Conservation (phyloP, 2,888 invertebrate species). For the Hermodice carunculata region DNA sequence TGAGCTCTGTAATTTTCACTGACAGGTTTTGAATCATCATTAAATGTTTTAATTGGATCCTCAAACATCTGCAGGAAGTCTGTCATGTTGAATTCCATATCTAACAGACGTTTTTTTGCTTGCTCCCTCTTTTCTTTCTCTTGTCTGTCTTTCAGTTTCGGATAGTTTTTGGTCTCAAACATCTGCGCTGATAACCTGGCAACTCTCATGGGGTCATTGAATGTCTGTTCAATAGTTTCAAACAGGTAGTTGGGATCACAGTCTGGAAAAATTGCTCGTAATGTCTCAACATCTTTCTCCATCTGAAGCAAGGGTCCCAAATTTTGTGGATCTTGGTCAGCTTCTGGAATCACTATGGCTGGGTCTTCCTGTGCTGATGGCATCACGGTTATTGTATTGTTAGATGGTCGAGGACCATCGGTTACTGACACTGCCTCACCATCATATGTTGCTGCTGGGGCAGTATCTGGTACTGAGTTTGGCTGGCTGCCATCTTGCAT, state of each 20-base stretch:
- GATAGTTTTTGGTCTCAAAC: slow-evolving; percentile 55
- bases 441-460: neutral
- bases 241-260: slow-evolving; percentile 63
- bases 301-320: neutral
- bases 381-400: too few relatives aligned
- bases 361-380: too few relatives aligned
- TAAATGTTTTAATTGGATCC: slow-evolving; percentile 54
- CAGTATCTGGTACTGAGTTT: neutral
- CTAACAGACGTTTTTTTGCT: slow-evolving; percentile 38
- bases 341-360: too few relatives aligned
- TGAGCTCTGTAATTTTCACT: slow-evolving; percentile 54
- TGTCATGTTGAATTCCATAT: slow-evolving; percentile 41
- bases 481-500: neutral
- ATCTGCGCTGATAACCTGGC: slow-evolving; percentile 50
- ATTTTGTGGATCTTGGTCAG: too few relatives aligned
- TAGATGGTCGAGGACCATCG: too few relatives aligned
- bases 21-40: slow-evolving; percentile 45
- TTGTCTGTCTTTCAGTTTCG: slow-evolving; percentile 51
- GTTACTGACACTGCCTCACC: neutral
- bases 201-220: slow-evolving; percentile 46
- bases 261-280: slow-evolving; percentile 58
- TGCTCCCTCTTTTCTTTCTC: slow-evolving; percentile 34
- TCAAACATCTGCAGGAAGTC: slow-evolving; percentile 60
- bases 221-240: slow-evolving; percentile 46
- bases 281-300: slow-evolving; percentile 49